Evolutionary conservation across 2,113 vertebrate species (phyloP).

Genomic region (Elachura formosa): DNA sequence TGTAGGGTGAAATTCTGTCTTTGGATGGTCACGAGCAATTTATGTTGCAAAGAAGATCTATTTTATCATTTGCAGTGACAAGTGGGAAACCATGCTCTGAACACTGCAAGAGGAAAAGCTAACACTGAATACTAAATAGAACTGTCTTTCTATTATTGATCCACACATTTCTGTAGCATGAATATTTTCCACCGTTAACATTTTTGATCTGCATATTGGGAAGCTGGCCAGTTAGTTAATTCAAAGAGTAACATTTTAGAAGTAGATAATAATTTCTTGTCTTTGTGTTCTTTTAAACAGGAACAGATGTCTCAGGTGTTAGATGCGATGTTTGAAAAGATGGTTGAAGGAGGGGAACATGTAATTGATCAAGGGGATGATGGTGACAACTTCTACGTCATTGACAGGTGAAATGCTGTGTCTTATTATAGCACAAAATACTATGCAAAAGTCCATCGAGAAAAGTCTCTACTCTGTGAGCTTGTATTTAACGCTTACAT

Average conservation of each 20-base stretch:
- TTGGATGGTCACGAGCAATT: neutral
- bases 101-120: neutral
- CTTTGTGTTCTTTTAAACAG: constrained; percentile 69
- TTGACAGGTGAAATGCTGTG: constrained; percentile 81
- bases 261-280: neutral
- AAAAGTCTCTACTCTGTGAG: neutral
- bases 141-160: neutral
- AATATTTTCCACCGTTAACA: neutral
- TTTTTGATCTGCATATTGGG: neutral
- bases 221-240: neutral
- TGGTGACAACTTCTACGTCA: constrained; percentile 98
- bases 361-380: constrained; percentile 97
- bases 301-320: constrained; percentile 97
- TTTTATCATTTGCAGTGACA: neutral
- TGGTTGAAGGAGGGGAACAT: constrained; percentile 86
- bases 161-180: neutral
- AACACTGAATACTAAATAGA: neutral
- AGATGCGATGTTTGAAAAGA: constrained; percentile 98
- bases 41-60: neutral
- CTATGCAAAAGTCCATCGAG: neutral
- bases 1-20: neutral
- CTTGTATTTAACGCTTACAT: neutral
- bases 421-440: neutral
- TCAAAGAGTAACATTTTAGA: neutral
- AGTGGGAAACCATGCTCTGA: neutral